phyloP scores from a whole-genome alignment of 2,888 invertebrate species.

The Drosophila mulleri region DNA sequence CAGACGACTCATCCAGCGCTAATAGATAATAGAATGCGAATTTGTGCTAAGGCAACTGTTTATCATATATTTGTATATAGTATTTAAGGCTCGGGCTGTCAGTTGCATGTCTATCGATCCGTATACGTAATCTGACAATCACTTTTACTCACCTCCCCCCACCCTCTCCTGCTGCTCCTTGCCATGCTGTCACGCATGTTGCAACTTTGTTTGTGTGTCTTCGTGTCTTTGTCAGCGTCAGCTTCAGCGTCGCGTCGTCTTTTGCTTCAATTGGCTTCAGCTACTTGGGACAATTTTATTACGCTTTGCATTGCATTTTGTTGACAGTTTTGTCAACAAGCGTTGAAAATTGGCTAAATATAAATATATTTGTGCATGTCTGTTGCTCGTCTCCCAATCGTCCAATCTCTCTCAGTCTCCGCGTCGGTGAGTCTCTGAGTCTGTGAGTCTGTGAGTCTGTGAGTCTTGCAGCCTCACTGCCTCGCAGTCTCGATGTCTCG shows the following conservation, averaged over 20 bases:
- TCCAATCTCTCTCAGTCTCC: slow-evolving; percentile 3
- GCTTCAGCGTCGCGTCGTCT: background rate
- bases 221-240: slow-evolving; percentile 1
- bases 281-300: slow-evolving; percentile 79
- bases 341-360: slow-evolving; percentile 85
- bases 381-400: slow-evolving; percentile 52
- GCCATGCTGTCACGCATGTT: slow-evolving; percentile 27
- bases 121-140: slow-evolving; percentile 75
- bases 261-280: slow-evolving; percentile 56
- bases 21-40: background rate
- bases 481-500: slow-evolving; percentile 15
- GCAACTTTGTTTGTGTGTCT: slow-evolving; percentile 48
- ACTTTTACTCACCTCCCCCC: slow-evolving; percentile 26
- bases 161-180: background rate
- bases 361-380: slow-evolving; percentile 75
- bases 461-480: background rate
- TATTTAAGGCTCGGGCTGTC: background rate
- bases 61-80: background rate
- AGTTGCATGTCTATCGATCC: slow-evolving; percentile 26
- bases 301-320: slow-evolving; percentile 81
- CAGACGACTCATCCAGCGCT: background rate
- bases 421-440: slow-evolving; percentile 13
- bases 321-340: slow-evolving; percentile 85
- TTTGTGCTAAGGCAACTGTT: background rate
- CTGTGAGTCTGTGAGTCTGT: slow-evolving; percentile 10